Conservation (phyloP, 2,888 invertebrate genomes). For the Drosophila greeni region DNA sequence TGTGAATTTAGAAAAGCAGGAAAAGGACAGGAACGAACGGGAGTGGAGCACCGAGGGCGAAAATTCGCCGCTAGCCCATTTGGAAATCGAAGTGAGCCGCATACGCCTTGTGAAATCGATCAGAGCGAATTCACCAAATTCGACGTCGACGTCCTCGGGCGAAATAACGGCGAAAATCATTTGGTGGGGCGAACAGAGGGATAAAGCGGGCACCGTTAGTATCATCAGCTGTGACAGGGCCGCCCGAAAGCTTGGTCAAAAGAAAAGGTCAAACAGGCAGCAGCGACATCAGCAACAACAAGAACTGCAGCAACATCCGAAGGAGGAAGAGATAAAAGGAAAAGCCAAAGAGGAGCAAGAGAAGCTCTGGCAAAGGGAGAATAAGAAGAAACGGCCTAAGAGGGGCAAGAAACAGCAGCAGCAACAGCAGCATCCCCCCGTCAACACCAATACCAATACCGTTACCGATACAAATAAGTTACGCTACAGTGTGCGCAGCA, state of each 20-base stretch:
- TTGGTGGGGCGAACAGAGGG: constrained; percentile 69
- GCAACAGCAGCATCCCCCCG: constrained; percentile 28
- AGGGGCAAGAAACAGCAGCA: constrained; percentile 13
- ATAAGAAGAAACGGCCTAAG: constrained; percentile 3
- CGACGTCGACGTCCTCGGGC: constrained; percentile 17
- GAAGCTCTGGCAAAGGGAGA: constrained; percentile 9
- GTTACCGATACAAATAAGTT: constrained; percentile 52
- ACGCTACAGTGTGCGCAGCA: constrained; percentile 60
- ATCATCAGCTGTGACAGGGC: constrained; percentile 57
- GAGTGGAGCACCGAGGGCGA: constrained; percentile 1
- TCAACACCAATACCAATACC: constrained; percentile 19
- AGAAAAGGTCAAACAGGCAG: constrained; percentile 48
- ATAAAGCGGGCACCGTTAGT: constrained; percentile 40
- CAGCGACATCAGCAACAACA: constrained; percentile 29
- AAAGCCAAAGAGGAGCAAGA: not conserved
- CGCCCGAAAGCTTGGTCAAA: constrained; percentile 52
- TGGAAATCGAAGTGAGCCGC: constrained; percentile 65
- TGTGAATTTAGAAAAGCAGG: constrained; percentile 35
- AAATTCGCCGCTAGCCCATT: constrained; percentile 44
- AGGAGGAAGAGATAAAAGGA: constrained; percentile 5
- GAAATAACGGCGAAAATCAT: constrained; percentile 59
- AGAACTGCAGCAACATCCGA: constrained; percentile 31
- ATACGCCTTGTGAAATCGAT: constrained; percentile 60
- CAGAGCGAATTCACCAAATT: constrained; percentile 32
- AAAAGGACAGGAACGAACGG: constrained; percentile 2